A percentile compares a stretch with the other conserved stretches of the same genome.
These are phyloP conservation scores for Brachyalestes nurse DNA, from an alignment of 2,797 vertebrate species.

Conservation along the genomic window DNA sequence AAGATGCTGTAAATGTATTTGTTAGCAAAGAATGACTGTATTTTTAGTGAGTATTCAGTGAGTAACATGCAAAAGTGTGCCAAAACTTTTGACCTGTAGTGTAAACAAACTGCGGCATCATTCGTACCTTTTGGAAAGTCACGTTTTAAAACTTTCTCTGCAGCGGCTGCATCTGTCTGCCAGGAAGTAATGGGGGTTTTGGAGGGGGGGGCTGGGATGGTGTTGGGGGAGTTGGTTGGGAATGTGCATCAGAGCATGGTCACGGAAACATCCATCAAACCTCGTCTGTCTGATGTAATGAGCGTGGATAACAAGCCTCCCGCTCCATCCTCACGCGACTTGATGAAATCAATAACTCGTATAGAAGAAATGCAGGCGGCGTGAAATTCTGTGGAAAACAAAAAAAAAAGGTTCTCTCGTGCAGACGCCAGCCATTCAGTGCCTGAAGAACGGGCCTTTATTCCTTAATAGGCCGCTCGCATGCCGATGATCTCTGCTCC, in stretches of 20 bases:
- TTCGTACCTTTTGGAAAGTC: background rate
- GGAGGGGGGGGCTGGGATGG: too few relatives aligned
- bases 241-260: background rate
- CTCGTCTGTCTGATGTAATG: slow-evolving; percentile 2
- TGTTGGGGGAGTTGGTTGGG: too few relatives aligned
- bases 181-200: background rate
- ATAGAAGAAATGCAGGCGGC: background rate
- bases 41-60: too few relatives aligned
- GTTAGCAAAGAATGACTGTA: too few relatives aligned
- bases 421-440: background rate
- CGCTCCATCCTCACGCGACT: background rate
- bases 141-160: slow-evolving; percentile 13
- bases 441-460: background rate
- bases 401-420: background rate
- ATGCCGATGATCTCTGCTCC: slow-evolving; percentile 26
- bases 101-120: background rate
- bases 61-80: too few relatives aligned
- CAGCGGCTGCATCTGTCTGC: background rate
- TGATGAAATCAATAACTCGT: slow-evolving; percentile 28
- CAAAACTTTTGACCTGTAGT: too few relatives aligned
- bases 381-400: slow-evolving; percentile 16
- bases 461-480: slow-evolving; percentile 5
- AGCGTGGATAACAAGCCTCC: background rate
- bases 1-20: too few relatives aligned
- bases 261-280: slow-evolving; percentile 23